Conservation (phyloP, 2,888 invertebrate genomes). For the Osmoderma eremita region DNA sequence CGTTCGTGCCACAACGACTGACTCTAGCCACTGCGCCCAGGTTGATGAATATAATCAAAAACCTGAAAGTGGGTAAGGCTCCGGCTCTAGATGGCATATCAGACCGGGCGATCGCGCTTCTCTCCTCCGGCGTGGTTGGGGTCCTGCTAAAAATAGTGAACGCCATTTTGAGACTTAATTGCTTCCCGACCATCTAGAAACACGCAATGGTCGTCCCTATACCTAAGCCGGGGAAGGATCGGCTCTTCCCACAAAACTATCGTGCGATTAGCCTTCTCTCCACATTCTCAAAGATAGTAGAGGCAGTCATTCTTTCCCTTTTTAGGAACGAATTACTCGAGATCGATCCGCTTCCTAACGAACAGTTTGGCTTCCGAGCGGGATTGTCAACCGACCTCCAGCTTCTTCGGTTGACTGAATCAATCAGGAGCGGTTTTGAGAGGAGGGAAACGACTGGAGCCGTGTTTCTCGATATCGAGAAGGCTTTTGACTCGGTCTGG, state of each 20-base stretch:
- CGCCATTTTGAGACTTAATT: constrained; percentile 9
- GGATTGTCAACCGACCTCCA: not conserved
- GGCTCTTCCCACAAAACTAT: constrained; percentile 44
- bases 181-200: constrained; percentile 42
- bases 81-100: constrained; percentile 26
- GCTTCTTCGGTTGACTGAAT: not conserved
- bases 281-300: not conserved
- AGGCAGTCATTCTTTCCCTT: not conserved
- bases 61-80: constrained; percentile 22
- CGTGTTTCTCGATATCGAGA: not conserved
- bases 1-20: too few relatives aligned
- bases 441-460: not conserved
- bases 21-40: too few relatives aligned
- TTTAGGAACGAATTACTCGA: not conserved
- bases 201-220: constrained; percentile 32
- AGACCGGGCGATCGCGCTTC: constrained; percentile 8
- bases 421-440: not conserved
- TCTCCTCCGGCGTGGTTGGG: constrained; percentile 9
- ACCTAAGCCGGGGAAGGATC: constrained; percentile 30
- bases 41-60: too few relatives aligned
- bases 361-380: not conserved
- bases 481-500: too few relatives aligned
- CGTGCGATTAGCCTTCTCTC: constrained; percentile 51
- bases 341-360: not conserved
- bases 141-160: constrained; percentile 28